A percentile compares a stretch with the other conserved stretches of the same genome.
Conservation (phyloP, 2,888 invertebrate genomes). For the Rambutsinella grinnellia region DNA sequence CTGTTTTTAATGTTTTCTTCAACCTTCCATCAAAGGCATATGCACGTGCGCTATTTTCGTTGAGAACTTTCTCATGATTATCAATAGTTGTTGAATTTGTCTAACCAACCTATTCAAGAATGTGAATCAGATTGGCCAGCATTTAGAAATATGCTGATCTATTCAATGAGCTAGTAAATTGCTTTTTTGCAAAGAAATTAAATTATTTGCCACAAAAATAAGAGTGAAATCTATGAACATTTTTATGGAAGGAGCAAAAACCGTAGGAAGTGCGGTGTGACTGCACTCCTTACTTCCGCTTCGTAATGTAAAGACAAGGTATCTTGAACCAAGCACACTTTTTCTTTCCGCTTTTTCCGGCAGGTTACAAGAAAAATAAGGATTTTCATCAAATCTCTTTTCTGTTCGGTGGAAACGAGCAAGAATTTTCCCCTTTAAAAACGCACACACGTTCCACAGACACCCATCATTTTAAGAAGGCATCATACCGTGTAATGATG, state of each 20-base stretch:
- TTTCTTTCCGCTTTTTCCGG: constrained; percentile 2
- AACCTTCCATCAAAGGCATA: background rate
- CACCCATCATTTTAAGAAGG: constrained; percentile 11
- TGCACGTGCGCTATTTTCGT: no score
- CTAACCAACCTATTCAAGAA: no score
- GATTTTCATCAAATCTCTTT: constrained; percentile 47
- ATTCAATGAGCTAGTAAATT: no score
- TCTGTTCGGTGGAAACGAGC: background rate
- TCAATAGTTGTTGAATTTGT: no score
- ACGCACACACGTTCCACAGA: background rate
- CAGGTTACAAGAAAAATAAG: constrained; percentile 6
- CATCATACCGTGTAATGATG: constrained; percentile 3
- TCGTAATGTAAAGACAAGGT: background rate
- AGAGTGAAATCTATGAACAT: no score
- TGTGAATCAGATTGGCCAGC: no score
- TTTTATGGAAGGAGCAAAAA: no score
- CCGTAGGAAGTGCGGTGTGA: constrained; percentile 26
- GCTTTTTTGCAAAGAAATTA: no score
- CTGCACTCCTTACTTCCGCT: constrained; percentile 27
- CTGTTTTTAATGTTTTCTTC: background rate
- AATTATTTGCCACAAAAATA: no score
- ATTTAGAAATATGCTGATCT: no score
- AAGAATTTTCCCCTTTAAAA: constrained; percentile 20
- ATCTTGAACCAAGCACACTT: background rate
- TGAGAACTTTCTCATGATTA: background rate